Evolutionary conservation across 2,797 vertebrate genomes (phyloP).

Genomic region (Manis crassicaudata): DNA sequence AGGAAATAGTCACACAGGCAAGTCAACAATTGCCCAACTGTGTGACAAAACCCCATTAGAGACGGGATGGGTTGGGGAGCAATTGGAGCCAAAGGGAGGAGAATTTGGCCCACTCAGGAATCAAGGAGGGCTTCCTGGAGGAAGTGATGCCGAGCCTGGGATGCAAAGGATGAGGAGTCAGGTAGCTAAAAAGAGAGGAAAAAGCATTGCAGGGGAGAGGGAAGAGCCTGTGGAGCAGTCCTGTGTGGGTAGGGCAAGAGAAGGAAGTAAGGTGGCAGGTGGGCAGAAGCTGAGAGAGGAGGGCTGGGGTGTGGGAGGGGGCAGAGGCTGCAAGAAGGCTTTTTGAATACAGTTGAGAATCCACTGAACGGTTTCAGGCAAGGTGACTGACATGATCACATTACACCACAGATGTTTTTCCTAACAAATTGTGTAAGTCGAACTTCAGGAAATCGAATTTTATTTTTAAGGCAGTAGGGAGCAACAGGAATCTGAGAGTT

Average conservation of each 20-base stretch:
- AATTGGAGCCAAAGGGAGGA: not conserved
- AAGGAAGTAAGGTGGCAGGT: not conserved
- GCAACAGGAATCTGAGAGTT: not conserved
- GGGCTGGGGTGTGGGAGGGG: not conserved
- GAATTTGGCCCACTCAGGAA: not conserved
- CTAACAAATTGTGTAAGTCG: not conserved
- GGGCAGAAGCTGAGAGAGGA: not conserved
- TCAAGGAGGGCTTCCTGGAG: constrained; percentile 36
- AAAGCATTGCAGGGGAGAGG: not conserved
- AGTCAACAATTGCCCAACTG: not conserved
- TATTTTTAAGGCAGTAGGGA: not conserved
- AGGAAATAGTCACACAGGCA: not conserved
- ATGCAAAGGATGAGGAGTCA: not conserved
- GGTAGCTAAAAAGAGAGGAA: not conserved
- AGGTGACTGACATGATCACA: not conserved
- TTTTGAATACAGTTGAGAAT: not conserved
- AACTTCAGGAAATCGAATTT: not conserved
- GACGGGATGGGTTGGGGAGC: not conserved
- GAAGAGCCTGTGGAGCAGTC: not conserved
- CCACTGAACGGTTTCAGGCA: not conserved
- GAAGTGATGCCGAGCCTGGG: not conserved
- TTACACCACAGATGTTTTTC: constrained; percentile 51
- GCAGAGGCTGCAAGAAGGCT: not conserved
- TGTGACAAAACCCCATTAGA: not conserved
- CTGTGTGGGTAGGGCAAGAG: not conserved